Conservation (phyloP, 2,888 invertebrate species). For the Hirtodrosophila duncani region DNA sequence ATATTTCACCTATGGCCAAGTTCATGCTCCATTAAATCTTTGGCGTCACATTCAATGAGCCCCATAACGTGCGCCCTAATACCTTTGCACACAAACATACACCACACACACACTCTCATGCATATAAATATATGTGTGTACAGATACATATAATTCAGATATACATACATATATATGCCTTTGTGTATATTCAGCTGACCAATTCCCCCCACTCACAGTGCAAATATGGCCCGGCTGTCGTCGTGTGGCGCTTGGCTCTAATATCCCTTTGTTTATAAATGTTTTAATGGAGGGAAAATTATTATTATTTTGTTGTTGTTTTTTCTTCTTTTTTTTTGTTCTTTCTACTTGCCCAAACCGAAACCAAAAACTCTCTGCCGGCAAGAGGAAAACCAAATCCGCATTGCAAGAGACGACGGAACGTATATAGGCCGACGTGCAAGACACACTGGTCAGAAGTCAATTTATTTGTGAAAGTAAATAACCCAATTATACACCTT, state of each 20-base stretch:
- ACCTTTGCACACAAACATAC: too few relatives aligned
- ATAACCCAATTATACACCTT: too few relatives aligned
- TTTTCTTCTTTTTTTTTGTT: slow-evolving; percentile 18
- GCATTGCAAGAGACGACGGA: slow-evolving; percentile 11
- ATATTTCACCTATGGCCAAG: slow-evolving; percentile 57
- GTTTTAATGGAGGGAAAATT: slow-evolving; percentile 62
- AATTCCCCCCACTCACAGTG: too few relatives aligned
- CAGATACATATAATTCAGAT: slow-evolving; percentile 11
- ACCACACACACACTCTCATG: slow-evolving; percentile 4
- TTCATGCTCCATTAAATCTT: slow-evolving; percentile 71
- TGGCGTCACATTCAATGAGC: slow-evolving; percentile 71
- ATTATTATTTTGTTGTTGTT: too few relatives aligned
- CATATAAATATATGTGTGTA: not conserved
- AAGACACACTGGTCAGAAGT: too few relatives aligned
- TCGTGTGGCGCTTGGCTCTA: slow-evolving; percentile 48
- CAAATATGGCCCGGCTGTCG: slow-evolving; percentile 42
- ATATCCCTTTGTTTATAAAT: slow-evolving; percentile 75
- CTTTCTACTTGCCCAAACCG: slow-evolving; percentile 27
- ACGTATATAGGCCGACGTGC: slow-evolving; percentile 16
- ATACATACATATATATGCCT: too few relatives aligned
- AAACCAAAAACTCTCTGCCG: slow-evolving; percentile 7
- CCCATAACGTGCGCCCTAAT: slow-evolving; percentile 66
- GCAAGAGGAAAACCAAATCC: slow-evolving; percentile 24
- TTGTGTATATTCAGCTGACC: too few relatives aligned
- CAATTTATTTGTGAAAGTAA: too few relatives aligned